Evolutionary conservation across 2,888 invertebrate species (phyloP), one percentile per base, ranked within the genome.

Genomic region (Camptogramma bilineatum): DNA sequence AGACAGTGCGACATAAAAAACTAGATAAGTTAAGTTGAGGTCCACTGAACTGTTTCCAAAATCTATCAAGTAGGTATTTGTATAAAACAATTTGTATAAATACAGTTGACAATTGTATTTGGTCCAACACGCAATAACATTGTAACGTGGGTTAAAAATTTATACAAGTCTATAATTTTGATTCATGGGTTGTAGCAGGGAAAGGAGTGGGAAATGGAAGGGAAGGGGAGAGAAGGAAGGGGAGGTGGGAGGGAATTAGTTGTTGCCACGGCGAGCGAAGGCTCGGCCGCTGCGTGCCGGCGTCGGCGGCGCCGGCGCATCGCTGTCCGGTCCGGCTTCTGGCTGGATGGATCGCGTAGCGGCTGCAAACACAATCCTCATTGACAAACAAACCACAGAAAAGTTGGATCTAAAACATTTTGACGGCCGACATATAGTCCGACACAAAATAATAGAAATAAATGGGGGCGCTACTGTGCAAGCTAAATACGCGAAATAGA

Each of bases 251-350:
- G 42, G 56, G 42, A 18, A 17, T 81, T 81, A 87, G 78, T 87
- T 85, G 61, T 86, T 85, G 61, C 86, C 84, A 58, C 87, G 86
- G 80, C 90, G 82, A 64, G 89, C 78, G 71, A 83, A 80, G 72
- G 84, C 85, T 46, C 89, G 83, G 62, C 83, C 80, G 52, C 77
- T 78, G 66, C 86, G 81, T 39, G 80, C 73, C 2, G 85, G 58
- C n/a, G 62, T 77, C 8, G 85, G 79, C 0, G 88, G 77, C 13
- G 86, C 78, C 0, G 87, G 82, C 24, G 83, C 81, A 28, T 85
- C 90, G n/a, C 39, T 48, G 52, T 90, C 90, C 62, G 89, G 87
- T 0, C 75, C 80, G 18, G 74, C 80, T 16, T 91, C 90, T 0
- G 81, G 68, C 53, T 91, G 90, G 48, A 85, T 74, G 17, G 92